A percentile compares a stretch with the other conserved stretches of the same genome.
phyloP scores from a whole-genome alignment of 2,888 invertebrate species.

The Strigamia maritima region DNA sequence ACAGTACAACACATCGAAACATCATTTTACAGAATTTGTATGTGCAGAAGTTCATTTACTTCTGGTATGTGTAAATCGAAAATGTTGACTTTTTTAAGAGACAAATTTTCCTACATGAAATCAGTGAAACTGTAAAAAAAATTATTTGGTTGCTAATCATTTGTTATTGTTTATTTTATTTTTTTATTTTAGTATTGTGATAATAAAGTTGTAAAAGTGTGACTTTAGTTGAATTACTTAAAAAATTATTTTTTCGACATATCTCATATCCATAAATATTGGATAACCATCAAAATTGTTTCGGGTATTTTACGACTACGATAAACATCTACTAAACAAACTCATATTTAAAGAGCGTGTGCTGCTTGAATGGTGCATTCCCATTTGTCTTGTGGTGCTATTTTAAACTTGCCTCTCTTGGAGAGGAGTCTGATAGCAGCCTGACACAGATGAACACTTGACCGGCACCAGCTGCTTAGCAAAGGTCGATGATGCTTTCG shows the following conservation, averaged over 20 bases:
- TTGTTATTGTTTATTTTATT: background rate
- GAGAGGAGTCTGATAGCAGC: constrained; percentile 20
- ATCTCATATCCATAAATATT: background rate
- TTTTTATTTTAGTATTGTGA: background rate
- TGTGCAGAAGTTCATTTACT: too few relatives aligned
- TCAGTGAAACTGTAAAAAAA: background rate
- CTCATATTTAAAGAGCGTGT: background rate
- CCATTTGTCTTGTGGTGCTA: constrained; percentile 20
- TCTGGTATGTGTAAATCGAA: background rate
- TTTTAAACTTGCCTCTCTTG: constrained; percentile 8
- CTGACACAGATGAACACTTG: constrained; percentile 11
- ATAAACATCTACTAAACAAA: background rate
- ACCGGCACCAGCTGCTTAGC: constrained; percentile 10
- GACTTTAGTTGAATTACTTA: background rate
- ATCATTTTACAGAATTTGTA: background rate
- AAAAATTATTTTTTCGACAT: background rate
- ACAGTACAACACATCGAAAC: background rate
- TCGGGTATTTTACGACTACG: background rate
- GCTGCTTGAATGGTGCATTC: constrained; percentile 19
- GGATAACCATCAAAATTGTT: background rate
- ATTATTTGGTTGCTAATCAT: background rate
- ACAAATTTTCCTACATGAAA: background rate
- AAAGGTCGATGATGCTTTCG: background rate
- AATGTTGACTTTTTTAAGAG: background rate
- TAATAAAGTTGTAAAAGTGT: constrained; percentile 9